Conservation (phyloP, 2,888 invertebrate genomes). For the Drosophila paranaensis region DNA sequence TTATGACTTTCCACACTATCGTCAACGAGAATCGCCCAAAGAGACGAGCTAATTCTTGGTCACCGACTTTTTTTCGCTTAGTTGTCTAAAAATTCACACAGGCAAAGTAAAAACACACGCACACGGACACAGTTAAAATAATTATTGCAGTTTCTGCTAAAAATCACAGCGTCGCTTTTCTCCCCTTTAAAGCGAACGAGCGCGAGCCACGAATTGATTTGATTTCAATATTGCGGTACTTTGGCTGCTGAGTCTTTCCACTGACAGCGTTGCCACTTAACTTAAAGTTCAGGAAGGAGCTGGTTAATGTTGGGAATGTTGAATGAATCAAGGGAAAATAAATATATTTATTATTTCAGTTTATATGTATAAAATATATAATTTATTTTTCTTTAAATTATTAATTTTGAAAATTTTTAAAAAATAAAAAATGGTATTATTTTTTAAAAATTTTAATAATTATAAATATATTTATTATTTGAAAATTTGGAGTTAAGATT, state of each 20-base stretch:
- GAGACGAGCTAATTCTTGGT: conserved; percentile 40
- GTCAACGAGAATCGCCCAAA: conserved; percentile 53
- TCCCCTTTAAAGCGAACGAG: conserved; percentile 1
- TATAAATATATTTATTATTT: no score
- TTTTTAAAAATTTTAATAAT: no score
- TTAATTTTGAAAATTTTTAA: no score
- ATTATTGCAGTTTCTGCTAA: conserved; percentile 9
- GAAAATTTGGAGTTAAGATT: no score
- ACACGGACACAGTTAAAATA: conserved; percentile 14
- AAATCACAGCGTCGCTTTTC: conserved; percentile 10
- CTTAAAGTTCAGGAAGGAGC: background rate
- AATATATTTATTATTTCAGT: no score
- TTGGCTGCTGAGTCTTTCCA: conserved; percentile 4
- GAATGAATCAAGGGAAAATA: background rate
- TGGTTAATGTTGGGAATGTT: background rate
- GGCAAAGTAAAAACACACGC: conserved; percentile 2
- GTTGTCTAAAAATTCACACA: conserved; percentile 42
- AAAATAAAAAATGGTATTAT: no score
- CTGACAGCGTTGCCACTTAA: conserved; percentile 10
- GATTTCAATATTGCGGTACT: conserved; percentile 14
- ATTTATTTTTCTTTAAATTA: no score
- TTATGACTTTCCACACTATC: conserved; percentile 68
- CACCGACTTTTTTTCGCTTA: conserved; percentile 42
- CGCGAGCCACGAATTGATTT: conserved; percentile 2
- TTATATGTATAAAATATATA: no score